Conservation (phyloP, 2,797 vertebrate genomes). For the Anniella stebbinsi region DNA sequence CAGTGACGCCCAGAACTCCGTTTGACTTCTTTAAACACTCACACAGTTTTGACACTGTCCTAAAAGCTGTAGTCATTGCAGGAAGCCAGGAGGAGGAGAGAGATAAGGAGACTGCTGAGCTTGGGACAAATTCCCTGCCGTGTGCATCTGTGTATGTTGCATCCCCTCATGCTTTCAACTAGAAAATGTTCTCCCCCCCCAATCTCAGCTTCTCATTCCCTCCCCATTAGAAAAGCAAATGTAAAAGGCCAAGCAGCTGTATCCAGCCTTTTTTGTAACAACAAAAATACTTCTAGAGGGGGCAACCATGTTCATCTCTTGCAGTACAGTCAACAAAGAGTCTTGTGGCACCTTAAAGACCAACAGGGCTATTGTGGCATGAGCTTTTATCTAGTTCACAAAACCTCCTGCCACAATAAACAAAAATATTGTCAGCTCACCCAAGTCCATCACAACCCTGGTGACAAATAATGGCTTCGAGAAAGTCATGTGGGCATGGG, state of each 20-base stretch:
- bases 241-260: constrained; percentile 6
- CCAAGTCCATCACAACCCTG: not conserved
- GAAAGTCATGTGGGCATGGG: not conserved
- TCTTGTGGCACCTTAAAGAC: not conserved
- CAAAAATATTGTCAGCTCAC: not conserved
- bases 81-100: constrained; percentile 56
- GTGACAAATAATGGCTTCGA: not conserved
- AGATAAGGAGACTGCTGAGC: constrained; percentile 48
- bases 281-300: not conserved
- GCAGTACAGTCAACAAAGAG: not conserved
- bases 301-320: not conserved
- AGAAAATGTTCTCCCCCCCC: constrained; percentile 19
- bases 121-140: constrained; percentile 4
- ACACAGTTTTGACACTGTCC: constrained; percentile 39
- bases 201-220: not conserved
- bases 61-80: constrained; percentile 48
- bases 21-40: constrained; percentile 42
- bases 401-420: not conserved
- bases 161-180: constrained; percentile 10
- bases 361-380: not conserved
- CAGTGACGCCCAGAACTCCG: constrained; percentile 22
- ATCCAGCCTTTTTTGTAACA: not conserved
- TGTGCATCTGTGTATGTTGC: constrained; percentile 11
- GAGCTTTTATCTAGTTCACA: not conserved
- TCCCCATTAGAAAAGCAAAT: not conserved